Percentiles rank a stretch among this genome's conserved stretches.
Conservation (phyloP, 2,888 invertebrate genomes). For the Xylocampa areola region DNA sequence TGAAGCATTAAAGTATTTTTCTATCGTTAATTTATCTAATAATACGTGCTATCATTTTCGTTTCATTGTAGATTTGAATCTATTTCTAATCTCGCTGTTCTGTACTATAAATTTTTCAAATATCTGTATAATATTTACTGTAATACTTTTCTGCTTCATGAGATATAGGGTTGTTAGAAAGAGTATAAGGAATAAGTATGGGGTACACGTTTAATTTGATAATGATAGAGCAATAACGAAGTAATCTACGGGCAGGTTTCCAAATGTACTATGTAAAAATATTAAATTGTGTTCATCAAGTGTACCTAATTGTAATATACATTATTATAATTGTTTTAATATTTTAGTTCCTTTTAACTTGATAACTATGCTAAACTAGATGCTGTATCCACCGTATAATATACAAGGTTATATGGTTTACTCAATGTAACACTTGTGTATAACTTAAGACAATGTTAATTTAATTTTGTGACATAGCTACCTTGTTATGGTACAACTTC, state of each 20-base stretch:
- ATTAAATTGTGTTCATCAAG: constrained; percentile 71
- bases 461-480: constrained; percentile 53
- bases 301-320: constrained; percentile 73
- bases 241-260: constrained; percentile 79
- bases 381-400: constrained; percentile 61
- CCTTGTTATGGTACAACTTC: constrained; percentile 46
- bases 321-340: constrained; percentile 65
- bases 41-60: constrained; percentile 69
- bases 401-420: constrained; percentile 55
- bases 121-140: constrained; percentile 84
- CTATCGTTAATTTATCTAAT: constrained; percentile 58
- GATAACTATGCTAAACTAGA: constrained; percentile 60
- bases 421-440: constrained; percentile 55
- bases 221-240: constrained; percentile 77
- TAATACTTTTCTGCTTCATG: constrained; percentile 89
- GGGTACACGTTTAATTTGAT: constrained; percentile 78
- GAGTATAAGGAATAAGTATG: constrained; percentile 84
- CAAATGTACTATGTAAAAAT: constrained; percentile 69
- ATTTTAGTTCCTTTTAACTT: constrained; percentile 68
- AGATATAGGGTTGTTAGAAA: constrained; percentile 84
- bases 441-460: constrained; percentile 54
- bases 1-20: constrained; percentile 88
- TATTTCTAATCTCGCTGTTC: constrained; percentile 83
- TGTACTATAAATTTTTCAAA: constrained; percentile 80
- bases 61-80: constrained; percentile 85